Evolutionary conservation across 2,797 vertebrate species (phyloP), one percentile per base, ranked within the genome.

Genomic region (Rhinophrynus dorsalis): DNA sequence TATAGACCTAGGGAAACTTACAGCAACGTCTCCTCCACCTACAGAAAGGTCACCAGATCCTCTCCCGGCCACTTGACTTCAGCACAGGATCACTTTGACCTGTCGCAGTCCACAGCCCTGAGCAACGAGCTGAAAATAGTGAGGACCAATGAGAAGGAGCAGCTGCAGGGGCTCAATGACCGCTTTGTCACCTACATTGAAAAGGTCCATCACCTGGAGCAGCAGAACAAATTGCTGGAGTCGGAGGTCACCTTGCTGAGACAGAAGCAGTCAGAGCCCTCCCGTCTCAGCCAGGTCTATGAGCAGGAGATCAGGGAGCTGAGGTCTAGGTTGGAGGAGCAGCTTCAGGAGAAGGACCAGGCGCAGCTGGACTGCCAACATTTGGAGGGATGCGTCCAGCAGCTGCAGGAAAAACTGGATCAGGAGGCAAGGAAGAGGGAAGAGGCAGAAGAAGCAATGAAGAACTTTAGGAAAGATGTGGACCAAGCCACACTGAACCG

Each of bases 151-250:
- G 92, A 94, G 81, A 86, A 81, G 66, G 90, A 89, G 77, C 90
- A 94, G 83, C 84, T 93, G 2, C 89, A 87, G 77, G 90, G 79
- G 54, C 88, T 94, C 17, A 79, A 79, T 77, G 78, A 79, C 64
- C 76, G 78, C 71, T 93, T 94, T 79, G 92, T 90, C 76, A 85
- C 88, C 79, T 94, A 92, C 40, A 89, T 92, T 2, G 90, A 94
- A 77, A 92, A 90, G 78, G 92, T 94, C 48, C 89, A 85, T 47
- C 78, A 80, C 48, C 85, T 94, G 73, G 92, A 94, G 87, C 85
- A 86, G 78, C 90, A 90, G 79, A 91, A 92, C 84, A 80, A 85
- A 59, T 84, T 85, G 15, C 86, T 94, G 72, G 80, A 85, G 57
- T 71, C 80, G 1, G 90, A 93, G 81, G 79, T 93, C 78, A 90